Conservation (phyloP, 2,113 vertebrate species). For the Caretta caretta region DNA sequence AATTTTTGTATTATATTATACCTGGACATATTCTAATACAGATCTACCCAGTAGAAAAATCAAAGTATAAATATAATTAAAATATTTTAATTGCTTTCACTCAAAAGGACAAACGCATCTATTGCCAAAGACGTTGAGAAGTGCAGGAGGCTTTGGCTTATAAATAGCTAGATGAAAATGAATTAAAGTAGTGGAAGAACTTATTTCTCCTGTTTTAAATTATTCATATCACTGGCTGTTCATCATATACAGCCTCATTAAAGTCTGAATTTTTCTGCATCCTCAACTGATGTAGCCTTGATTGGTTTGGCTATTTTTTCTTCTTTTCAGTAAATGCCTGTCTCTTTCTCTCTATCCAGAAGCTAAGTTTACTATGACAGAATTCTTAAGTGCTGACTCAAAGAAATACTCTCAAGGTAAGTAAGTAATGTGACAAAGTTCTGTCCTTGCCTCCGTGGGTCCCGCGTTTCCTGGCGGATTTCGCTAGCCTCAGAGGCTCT, state of each 20-base stretch:
- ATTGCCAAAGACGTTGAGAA: background rate
- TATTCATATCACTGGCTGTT: background rate
- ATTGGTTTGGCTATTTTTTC: background rate
- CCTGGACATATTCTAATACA: background rate
- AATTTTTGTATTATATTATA: background rate
- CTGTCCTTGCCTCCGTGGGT: no score
- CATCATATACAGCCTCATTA: background rate
- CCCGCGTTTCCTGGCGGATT: no score
- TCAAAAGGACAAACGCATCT: background rate
- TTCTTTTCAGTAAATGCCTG: background rate
- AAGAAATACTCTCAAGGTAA: background rate
- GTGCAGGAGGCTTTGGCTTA: background rate
- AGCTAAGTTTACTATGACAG: background rate
- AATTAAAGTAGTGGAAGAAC: background rate
- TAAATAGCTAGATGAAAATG: background rate
- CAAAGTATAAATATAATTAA: background rate
- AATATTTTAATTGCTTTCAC: background rate
- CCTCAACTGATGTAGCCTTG: background rate
- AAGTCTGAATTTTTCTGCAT: background rate
- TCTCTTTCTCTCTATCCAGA: background rate
- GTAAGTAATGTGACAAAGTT: background rate
- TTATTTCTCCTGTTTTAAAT: background rate
- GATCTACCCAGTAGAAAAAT: background rate
- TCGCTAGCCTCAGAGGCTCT: no score
- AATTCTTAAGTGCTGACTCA: background rate